Evolutionary conservation across 2,113 vertebrate genomes (phyloP).

Genomic region (Coptodon bakossiorum): DNA sequence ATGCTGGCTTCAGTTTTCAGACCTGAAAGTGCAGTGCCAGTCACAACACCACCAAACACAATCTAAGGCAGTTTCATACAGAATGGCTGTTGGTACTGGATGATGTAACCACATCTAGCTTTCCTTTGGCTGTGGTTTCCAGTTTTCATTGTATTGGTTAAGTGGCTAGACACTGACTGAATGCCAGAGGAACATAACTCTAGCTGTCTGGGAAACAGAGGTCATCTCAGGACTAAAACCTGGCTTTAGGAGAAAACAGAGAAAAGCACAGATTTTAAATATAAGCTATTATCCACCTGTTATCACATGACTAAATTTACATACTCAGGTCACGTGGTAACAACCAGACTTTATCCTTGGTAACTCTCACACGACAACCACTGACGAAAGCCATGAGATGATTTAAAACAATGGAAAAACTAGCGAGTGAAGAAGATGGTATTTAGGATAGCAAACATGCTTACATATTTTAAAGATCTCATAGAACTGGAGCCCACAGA

Average conservation of each 20-base stretch:
- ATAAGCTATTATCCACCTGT: neutral
- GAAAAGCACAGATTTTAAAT: neutral
- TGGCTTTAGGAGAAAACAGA: neutral
- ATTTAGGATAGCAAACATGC: neutral
- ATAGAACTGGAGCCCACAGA: neutral
- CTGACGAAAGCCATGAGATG: neutral
- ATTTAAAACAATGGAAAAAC: neutral
- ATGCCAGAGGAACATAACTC: neutral
- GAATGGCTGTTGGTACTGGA: neutral
- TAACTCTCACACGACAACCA: neutral
- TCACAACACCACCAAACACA: neutral
- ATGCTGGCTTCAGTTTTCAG: neutral
- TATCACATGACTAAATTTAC: neutral
- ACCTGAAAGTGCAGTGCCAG: neutral
- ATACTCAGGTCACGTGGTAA: neutral
- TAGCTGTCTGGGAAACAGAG: neutral
- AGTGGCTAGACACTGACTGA: neutral
- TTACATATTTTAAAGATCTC: neutral
- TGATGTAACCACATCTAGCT: neutral
- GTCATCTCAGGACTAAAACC: neutral
- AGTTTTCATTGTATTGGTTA: neutral
- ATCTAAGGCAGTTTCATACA: neutral
- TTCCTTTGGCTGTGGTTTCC: neutral
- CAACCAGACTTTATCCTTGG: neutral
- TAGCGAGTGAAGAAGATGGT: neutral